These are phyloP conservation scores for Sturmia bella DNA, from an alignment of 2,888 invertebrate species.

Conservation along the genomic window DNA sequence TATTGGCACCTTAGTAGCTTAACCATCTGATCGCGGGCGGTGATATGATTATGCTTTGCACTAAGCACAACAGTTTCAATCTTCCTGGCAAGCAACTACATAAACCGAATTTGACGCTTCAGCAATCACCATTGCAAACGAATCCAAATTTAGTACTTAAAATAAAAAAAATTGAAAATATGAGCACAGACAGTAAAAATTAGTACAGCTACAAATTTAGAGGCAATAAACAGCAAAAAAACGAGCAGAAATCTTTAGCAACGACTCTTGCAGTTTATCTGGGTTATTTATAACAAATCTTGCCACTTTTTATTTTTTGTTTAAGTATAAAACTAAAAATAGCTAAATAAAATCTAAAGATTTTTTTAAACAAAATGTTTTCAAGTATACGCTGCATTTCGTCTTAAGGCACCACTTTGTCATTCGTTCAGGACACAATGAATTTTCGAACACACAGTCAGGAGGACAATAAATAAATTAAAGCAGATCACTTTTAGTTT, in stretches of 20 bases:
- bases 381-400: slow-evolving; percentile 18
- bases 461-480: slow-evolving; percentile 28
- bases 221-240: slow-evolving; percentile 6
- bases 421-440: slow-evolving; percentile 56
- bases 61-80: no score
- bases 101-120: no score
- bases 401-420: slow-evolving; percentile 54
- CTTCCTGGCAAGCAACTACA: no score
- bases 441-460: slow-evolving; percentile 33
- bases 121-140: no score
- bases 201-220: slow-evolving; percentile 6
- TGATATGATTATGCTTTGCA: no score
- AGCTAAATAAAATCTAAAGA: slow-evolving; percentile 39
- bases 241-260: slow-evolving; percentile 48
- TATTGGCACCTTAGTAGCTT: no score
- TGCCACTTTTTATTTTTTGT: slow-evolving; percentile 8
- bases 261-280: slow-evolving; percentile 46
- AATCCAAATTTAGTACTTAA: no score
- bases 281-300: slow-evolving; percentile 60
- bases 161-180: no score
- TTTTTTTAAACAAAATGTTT: slow-evolving; percentile 46
- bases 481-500: slow-evolving; percentile 33
- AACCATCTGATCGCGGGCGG: no score
- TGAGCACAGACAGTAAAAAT: background rate
- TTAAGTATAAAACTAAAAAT: slow-evolving; percentile 48